These are phyloP conservation scores for Tricholauxania praeusta DNA, from an alignment of 2,888 invertebrate genomes.

Conservation along the genomic window DNA sequence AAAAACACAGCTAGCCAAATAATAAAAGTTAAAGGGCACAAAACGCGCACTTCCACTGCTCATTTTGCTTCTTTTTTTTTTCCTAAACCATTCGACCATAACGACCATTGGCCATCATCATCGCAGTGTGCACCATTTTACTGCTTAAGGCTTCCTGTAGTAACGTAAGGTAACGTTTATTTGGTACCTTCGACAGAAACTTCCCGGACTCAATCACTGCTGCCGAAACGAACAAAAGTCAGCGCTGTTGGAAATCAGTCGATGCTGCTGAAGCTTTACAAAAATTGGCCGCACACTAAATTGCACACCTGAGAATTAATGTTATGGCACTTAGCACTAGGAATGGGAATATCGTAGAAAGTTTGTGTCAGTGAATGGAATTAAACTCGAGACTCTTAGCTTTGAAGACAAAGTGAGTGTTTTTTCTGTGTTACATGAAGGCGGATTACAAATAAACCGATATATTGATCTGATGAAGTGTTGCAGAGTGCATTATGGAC, in stretches of 20 bases:
- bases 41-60: constrained; percentile 59
- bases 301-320: constrained; percentile 61
- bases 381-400: too few species aligned
- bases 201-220: too few species aligned
- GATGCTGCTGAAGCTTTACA: constrained; percentile 13
- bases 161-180: too few species aligned
- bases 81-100: constrained; percentile 37
- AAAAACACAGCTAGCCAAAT: constrained; percentile 53
- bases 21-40: constrained; percentile 57
- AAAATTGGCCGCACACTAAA: constrained; percentile 60
- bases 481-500: too few species aligned
- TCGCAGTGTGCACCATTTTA: constrained; percentile 13
- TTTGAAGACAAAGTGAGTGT: too few species aligned
- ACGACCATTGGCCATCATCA: constrained; percentile 20
- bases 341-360: constrained; percentile 28
- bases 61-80: constrained; percentile 45
- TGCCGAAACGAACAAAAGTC: too few species aligned
- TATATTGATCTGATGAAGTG: too few species aligned
- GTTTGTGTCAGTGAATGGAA: background rate
- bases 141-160: background rate
- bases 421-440: too few species aligned
- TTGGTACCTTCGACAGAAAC: too few species aligned
- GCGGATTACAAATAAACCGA: too few species aligned
- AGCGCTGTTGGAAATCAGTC: too few species aligned
- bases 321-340: constrained; percentile 52